A percentile compares a stretch with the other conserved stretches of the same genome.
phyloP scores from a whole-genome alignment of 2,113 vertebrate genomes.

The Papio anubis region DNA sequence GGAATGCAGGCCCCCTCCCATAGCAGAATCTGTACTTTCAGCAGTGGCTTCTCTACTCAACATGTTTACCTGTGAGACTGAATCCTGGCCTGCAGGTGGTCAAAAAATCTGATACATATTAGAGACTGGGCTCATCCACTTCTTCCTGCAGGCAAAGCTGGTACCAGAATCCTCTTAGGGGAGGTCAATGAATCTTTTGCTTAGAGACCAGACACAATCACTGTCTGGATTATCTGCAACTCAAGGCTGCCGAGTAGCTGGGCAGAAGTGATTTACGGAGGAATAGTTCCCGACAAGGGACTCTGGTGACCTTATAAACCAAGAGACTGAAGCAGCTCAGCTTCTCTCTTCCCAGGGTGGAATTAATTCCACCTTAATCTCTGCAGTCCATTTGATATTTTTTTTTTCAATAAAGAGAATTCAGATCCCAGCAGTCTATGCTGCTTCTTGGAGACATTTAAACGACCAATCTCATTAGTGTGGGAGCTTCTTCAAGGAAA shows the following conservation, averaged over 20 bases:
- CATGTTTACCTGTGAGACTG: not conserved
- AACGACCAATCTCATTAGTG: constrained; percentile 29
- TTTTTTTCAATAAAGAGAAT: constrained; percentile 63
- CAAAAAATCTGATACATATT: not conserved
- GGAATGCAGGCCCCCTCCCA: rapidly evolving
- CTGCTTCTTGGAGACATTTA: constrained; percentile 67
- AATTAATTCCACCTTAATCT: constrained; percentile 73
- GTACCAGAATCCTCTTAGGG: not conserved
- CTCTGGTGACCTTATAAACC: constrained; percentile 77
- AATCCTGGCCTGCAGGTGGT: not conserved
- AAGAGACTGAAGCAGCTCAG: constrained; percentile 24
- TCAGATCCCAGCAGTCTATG: constrained; percentile 55
- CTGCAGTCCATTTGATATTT: constrained; percentile 64
- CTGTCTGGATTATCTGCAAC: constrained; percentile 53
- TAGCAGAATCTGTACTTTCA: not conserved
- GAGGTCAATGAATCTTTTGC: constrained; percentile 39
- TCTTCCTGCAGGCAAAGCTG: not conserved
- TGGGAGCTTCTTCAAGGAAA: constrained; percentile 64
- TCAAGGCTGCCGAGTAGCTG: not conserved
- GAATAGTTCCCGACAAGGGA: constrained; percentile 63
- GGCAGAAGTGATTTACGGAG: constrained; percentile 58
- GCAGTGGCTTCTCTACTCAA: not conserved
- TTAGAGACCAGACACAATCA: not conserved
- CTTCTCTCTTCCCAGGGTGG: constrained; percentile 53
- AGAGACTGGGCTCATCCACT: not conserved